A percentile compares a stretch with the other conserved stretches of the same genome.
phyloP scores from a whole-genome alignment of 2,113 vertebrate species.

The Siphamia tubifer region DNA sequence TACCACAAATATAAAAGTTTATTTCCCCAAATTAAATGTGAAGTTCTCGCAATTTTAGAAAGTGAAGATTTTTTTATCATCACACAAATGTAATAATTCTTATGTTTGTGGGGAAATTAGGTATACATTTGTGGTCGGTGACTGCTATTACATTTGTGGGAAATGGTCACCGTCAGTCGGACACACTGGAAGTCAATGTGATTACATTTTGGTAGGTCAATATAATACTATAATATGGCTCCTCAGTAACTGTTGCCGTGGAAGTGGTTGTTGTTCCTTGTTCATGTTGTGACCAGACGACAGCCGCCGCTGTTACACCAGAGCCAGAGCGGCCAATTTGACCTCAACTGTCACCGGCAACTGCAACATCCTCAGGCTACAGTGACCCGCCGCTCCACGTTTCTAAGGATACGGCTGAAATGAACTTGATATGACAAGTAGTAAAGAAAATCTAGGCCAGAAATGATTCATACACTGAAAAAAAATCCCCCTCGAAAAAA shows the following conservation, averaged over 20 bases:
- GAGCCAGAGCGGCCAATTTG: conserved; percentile 14
- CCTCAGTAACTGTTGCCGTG: conserved; percentile 15
- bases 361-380: conserved; percentile 20
- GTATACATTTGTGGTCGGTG: too few relatives aligned
- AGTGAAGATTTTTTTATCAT: too few relatives aligned
- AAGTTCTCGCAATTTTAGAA: too few relatives aligned
- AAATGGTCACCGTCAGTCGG: too few relatives aligned
- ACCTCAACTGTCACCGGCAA: conserved; percentile 33
- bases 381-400: neutral
- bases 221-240: neutral
- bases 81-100: too few relatives aligned
- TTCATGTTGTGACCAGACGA: conserved; percentile 22
- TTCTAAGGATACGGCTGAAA: neutral
- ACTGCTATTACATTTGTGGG: too few relatives aligned
- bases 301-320: conserved; percentile 7
- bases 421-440: conserved; percentile 10
- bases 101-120: too few relatives aligned
- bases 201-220: conserved; percentile 20
- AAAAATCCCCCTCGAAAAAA: too few relatives aligned
- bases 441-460: neutral
- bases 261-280: conserved; percentile 30
- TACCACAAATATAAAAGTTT: too few relatives aligned
- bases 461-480: too few relatives aligned
- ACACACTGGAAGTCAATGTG: conserved; percentile 13
- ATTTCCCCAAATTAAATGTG: too few relatives aligned